Base-by-base conservation (phyloP, 2,113 vertebrate genomes). In the Spea bombifrons region DNA sequence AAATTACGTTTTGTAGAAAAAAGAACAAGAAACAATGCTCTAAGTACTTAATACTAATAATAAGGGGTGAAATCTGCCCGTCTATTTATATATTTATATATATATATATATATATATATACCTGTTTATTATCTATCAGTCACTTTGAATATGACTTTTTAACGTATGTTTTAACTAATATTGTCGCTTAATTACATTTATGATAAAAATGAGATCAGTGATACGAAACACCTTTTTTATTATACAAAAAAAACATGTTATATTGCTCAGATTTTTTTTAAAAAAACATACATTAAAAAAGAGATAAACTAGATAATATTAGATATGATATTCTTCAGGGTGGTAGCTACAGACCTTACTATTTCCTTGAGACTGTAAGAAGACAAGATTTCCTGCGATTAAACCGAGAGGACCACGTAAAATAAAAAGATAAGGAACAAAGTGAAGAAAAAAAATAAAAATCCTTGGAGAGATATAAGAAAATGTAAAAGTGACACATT, bases 401-500 rank as follows among this genome's bases (percentile, higher is more conserved):
- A 81, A 67, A 66, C 73, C 70, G 55, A 46, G 45, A 50, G 61
- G 73, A 74, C 44, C 78, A 80, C 71, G 73, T 80, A 30, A 61
- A 74, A 64, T 7, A 64, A 30, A 80, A 44, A 55, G 70, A 73
- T 74, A 80, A 80, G 63, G 73, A 74, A 74, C 78, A 73, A 80
- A 17, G 13, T 7, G 65, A 83, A 68, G 7, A 48, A 72, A 85
- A 85, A 82, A 76, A 55, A 75, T 85, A 76, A 67, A 84, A 82
- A 76, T 75, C 44, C 80, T 75, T 12, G 1, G 79, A 71, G 73
- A 71, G 43, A 64, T 70, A 13, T 13, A 59, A 53, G 48, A 70
- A 81, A 75, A 67, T 73, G 57, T 66, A 52, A 47, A 55, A 30
- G 15, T 59, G 71, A 57, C 52, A 68, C 9, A 73, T 47, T 10